Evolutionary conservation across 1,140 invertebrate genomes (phyloP), one percentile per base, ranked within the genome.

Genomic region (Hyles euphorbiae): DNA sequence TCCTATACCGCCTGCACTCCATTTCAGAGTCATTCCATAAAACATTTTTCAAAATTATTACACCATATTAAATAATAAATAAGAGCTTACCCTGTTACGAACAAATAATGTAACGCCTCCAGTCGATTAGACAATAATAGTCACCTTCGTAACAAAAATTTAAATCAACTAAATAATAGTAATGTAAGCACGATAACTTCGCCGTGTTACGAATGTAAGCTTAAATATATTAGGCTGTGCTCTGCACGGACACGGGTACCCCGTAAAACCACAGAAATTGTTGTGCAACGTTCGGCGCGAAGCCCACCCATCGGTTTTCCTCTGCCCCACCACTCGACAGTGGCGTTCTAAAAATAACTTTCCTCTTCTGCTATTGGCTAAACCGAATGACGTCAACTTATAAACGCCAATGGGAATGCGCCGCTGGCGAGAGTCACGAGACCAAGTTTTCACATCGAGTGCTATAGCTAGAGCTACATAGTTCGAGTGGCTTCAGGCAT

Each of bases 301-400:
- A 55, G 44, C 63, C 59, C 54, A 55, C 61, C 55, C 63, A 56
- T 76, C 73, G 67, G 67, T 88, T 87, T 87, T 86, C 78, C 79
- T 81, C 67, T 63, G 75, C 81, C 85, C 85, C 77, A 70, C 81
- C 63, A 66, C 56, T 63, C 58, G 43, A 56, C 60, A 61, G 70
- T 71, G 63, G 55, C 54, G 59, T 80, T 88, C 85, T 88, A 88
- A 83, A 87, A 88, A 88, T 88, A 88, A 68, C 68, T 67, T 54
- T 9, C 11, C 53, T 45, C 40, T 5, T 43, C 50, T 44, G 54
- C 67, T 52, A 83, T 88, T 88, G 83, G 85, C 11, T 53, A 34
- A 8, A 47, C 32, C 0, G 57, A 36, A 77, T 88, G 82, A 87
- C 85, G 82, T 84, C 79, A 81, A 81, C 65, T 66, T 40, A 2